Base-by-base conservation (phyloP, 1,140 invertebrate genomes). In the Belonocnema kinseyi region DNA sequence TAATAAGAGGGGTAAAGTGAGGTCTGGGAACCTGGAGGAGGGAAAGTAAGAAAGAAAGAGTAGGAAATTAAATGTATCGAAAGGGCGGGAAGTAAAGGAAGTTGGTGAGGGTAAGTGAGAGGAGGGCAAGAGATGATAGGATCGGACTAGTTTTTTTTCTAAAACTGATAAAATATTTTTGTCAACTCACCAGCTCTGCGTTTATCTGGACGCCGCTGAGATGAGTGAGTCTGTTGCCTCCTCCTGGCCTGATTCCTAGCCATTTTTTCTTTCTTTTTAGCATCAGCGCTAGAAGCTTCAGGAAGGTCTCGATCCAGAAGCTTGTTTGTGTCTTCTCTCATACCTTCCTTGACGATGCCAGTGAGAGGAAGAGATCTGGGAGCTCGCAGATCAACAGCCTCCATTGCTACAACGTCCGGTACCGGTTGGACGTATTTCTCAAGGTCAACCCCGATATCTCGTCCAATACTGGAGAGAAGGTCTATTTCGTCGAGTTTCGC, bases 241-340 rank as follows among this genome's bases (percentile, higher is more conserved):
- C 88, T 83, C 70, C 88, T 85, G 0, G 89, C 89, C 58, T 92
- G 91, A 50, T 91, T 92, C 14, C 85, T 86, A 0, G 78, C 85
- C 90, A 91, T 91, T 40, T 92, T 91, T 71, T 91, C 91, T 74
- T 91, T 91, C 74, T 92, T 92, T 14, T 89, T 88, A 0, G 79
- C 61, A 16, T 91, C 89, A 12, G 77, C 80, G 1, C 80, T 85
- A 10, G 83, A 82, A 0, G 80, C 58, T 4, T 90, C 87, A 10
- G 85, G 72, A 0, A 87, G 79, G 12, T 89, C 82, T 3, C 80
- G 81, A 56, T 89, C 88, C 33, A 87, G 2, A 13, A 90, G 56
- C 50, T 91, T 90, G 72, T 91, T 91, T 0, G 90, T 90, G 75
- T 92, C 91, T 46, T 90, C 86, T 33, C 79, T 78, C 13, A 81